Evolutionary conservation across 92 coral and sea anemone species (phyloP).

Genomic region (Palythoa caribaeorum): DNA sequence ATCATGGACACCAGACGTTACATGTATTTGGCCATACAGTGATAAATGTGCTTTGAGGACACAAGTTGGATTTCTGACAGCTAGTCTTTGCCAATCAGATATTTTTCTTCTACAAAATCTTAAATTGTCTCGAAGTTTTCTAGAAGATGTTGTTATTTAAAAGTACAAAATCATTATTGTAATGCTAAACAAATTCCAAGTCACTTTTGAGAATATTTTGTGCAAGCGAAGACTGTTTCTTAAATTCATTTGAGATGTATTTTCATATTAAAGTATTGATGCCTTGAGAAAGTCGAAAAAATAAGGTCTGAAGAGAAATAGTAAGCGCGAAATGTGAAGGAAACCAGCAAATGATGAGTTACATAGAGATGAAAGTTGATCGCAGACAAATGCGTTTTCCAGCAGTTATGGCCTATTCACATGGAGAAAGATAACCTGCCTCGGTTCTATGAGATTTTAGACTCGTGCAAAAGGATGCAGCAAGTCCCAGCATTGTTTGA

Average conservation of each 20-base stretch:
- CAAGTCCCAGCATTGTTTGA: no score
- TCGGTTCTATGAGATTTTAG: no score
- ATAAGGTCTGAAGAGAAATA: neutral
- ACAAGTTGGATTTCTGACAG: no score
- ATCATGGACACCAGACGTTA: no score
- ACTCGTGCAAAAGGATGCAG: no score
- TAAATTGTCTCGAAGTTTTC: neutral
- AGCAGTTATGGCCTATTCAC: no score
- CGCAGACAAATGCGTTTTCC: neutral
- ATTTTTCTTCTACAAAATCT: neutral
- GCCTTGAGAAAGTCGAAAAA: neutral
- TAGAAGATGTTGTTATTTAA: neutral
- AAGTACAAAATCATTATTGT: neutral
- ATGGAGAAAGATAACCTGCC: no score
- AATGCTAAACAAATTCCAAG: neutral
- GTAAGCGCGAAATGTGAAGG: no score
- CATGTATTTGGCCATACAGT: no score
- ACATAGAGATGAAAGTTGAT: neutral
- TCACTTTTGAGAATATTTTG: constrained; percentile 6
- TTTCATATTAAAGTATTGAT: constrained; percentile 1
- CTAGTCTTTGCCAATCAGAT: no score
- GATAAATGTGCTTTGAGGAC: no score
- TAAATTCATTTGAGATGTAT: constrained; percentile 3
- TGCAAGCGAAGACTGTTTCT: neutral
- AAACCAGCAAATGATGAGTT: neutral